phyloP scores from a whole-genome alignment of 2,113 vertebrate species.

The Corapipo altera region DNA sequence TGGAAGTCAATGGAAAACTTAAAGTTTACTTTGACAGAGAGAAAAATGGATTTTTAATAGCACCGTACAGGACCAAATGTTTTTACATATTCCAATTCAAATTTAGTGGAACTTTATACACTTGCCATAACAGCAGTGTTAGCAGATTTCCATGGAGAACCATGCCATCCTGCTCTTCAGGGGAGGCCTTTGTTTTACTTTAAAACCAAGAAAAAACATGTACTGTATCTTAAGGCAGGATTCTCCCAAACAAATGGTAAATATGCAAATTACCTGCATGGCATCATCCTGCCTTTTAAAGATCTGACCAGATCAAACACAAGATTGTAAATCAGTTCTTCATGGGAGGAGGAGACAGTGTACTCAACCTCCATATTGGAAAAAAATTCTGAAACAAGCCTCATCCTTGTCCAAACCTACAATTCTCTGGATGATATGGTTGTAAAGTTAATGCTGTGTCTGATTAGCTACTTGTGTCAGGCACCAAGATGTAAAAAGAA shows the following conservation, averaged over 20 bases:
- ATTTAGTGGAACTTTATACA: background rate
- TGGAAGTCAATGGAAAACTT: background rate
- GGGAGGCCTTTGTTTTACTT: background rate
- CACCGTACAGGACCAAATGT: background rate
- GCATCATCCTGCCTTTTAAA: background rate
- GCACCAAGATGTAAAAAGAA: background rate
- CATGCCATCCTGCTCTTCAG: background rate
- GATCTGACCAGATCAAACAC: background rate
- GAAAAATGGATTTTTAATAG: background rate
- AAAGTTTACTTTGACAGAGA: background rate
- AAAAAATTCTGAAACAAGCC: background rate
- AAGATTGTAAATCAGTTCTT: background rate
- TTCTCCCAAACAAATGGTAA: background rate
- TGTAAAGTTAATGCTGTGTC: background rate
- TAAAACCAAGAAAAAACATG: background rate
- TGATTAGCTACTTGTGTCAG: background rate
- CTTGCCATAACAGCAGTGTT: rapidly evolving
- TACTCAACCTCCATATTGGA: background rate
- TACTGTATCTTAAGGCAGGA: background rate
- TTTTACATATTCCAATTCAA: background rate
- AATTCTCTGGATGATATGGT: background rate
- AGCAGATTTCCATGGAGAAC: background rate
- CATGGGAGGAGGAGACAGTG: background rate
- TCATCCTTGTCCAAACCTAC: background rate
- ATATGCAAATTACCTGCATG: background rate